Base-by-base conservation (phyloP, 2,888 invertebrate species). In the Malachius bipustulatus region DNA sequence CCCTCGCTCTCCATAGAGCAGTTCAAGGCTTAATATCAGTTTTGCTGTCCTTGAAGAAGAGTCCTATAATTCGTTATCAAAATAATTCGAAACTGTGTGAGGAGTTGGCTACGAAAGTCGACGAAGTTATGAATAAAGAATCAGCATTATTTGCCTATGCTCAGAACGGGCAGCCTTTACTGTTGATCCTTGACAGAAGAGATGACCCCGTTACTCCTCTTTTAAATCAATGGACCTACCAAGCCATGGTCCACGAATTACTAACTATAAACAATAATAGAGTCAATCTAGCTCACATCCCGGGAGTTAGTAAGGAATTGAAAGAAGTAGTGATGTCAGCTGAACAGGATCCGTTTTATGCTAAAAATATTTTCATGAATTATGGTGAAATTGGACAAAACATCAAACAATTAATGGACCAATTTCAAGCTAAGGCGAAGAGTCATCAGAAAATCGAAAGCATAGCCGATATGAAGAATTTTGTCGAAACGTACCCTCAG, bases 201-300 rank as follows among this genome's bases (percentile, higher is more conserved):
- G 89, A 89, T 57, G 98, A 99, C 64, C 87, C 94, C 0, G 82
- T 97, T 4, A 96, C 98, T 0, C 98, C 98, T 0, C 64, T 99
- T 36, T 65, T 99, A 16, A 93, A 88, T 63, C 74, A 93, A 72
- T 99, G 98, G 98, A 98, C 97, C 0, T 99, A 99, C 65, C 97
- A 99, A 63, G 98, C 98, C 2, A 98, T 99, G 98, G 93, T 99
- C 6, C 98, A 99, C 63, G 97, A 99, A 63, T 63, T 98, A 34
- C 63, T 99, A 27, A 81, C 81, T 0, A 93, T 99, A 45, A 79
- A 78, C 53, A 94, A 93, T 62, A 93, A 94, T 65, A 75, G 96
- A 38, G 94, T 98, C 14, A 88, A 82, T 59, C 71, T 98, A 41
- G 81, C 87, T 1, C 74, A 78, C 45, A 74, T 89, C 14, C 78